Conservation (phyloP, 2,797 vertebrate genomes). For the Threskiornis aethiopicus region DNA sequence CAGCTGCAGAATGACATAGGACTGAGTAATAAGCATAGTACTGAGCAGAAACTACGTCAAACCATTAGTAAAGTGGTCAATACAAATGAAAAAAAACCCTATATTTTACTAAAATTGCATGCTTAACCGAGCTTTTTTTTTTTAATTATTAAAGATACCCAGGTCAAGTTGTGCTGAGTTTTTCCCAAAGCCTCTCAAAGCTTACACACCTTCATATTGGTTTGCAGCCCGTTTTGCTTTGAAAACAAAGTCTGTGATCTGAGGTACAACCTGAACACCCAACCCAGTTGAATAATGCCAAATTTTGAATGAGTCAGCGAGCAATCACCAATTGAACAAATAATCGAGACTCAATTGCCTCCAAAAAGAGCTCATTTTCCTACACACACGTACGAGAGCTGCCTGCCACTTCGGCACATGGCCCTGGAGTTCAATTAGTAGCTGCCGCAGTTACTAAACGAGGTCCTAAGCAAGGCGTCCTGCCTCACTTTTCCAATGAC, state of each 20-base stretch:
- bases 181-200: neutral
- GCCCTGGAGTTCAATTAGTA: neutral
- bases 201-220: neutral
- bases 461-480: neutral
- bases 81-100: neutral
- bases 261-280: neutral
- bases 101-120: neutral
- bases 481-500: neutral
- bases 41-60: neutral
- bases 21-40: neutral
- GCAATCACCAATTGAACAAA: neutral
- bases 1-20: neutral
- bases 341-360: neutral
- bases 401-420: fast-evolving
- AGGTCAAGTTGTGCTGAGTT: neutral
- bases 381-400: neutral
- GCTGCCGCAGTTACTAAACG: neutral
- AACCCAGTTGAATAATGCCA: neutral
- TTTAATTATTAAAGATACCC: neutral
- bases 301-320: neutral
- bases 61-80: neutral
- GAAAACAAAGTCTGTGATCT: neutral
- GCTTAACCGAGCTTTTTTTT: neutral
- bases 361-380: neutral
- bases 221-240: neutral